A percentile compares a stretch with the other conserved stretches of the same genome.
Evolutionary conservation across 2,888 invertebrate species (phyloP).

Genomic region (Morinoia aosen): DNA sequence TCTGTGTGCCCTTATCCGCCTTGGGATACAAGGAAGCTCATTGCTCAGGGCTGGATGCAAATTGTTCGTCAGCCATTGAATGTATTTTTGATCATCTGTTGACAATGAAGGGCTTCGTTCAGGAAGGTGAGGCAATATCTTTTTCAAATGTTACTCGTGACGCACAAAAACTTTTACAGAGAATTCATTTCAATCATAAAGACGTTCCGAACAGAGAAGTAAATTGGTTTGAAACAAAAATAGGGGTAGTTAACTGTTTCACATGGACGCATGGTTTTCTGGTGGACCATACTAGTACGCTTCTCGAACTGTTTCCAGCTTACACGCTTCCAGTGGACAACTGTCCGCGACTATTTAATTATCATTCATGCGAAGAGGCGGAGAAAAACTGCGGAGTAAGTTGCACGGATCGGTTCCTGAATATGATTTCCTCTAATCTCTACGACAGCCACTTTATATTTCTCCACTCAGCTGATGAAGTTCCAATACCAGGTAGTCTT

Average conservation of each 20-base stretch:
- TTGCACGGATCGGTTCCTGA: conserved; percentile 31
- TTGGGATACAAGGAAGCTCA: conserved; percentile 47
- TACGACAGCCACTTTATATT: conserved; percentile 41
- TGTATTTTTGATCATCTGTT: conserved; percentile 41
- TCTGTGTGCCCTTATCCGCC: conserved; percentile 54
- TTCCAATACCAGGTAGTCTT: conserved; percentile 54
- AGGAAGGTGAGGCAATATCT: background rate
- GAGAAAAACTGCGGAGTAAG: conserved; percentile 6
- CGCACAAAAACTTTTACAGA: background rate
- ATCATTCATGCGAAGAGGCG: conserved; percentile 27
- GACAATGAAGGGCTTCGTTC: conserved; percentile 47
- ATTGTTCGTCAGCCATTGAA: background rate
- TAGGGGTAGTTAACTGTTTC: conserved; percentile 50
- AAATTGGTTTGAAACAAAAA: background rate
- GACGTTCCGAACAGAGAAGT: background rate
- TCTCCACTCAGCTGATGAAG: conserved; percentile 48
- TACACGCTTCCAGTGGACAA: background rate
- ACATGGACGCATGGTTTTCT: conserved; percentile 46
- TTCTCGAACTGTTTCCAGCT: background rate
- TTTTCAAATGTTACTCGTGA: conserved; percentile 1
- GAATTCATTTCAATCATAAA: background rate
- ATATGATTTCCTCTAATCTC: background rate
- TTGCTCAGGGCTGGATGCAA: conserved; percentile 47
- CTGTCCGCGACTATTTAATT: background rate
- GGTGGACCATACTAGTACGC: background rate